Evolutionary conservation across 2,797 vertebrate species (phyloP).

Genomic region (Neostethus bicornis): DNA sequence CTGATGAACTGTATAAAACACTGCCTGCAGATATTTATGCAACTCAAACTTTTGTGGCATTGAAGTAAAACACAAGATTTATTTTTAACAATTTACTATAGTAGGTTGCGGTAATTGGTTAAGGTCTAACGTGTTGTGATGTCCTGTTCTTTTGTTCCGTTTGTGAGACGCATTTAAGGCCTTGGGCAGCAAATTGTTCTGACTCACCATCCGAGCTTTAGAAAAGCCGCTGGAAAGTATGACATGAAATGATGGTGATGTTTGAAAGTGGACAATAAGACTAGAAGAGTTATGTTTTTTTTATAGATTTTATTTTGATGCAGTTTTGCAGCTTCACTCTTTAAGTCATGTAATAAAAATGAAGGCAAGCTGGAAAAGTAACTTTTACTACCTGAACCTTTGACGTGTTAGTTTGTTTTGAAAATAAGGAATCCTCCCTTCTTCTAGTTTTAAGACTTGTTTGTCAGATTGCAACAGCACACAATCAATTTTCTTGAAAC

Average conservation of each 20-base stretch:
- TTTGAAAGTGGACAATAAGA: slow-evolving; percentile 1
- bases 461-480: slow-evolving; percentile 1
- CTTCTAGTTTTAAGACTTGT: slow-evolving; percentile 3
- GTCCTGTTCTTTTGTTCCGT: not conserved
- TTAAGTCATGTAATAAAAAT: slow-evolving; percentile 16
- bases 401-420: not conserved
- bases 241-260: slow-evolving; percentile 3
- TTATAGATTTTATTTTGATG: not conserved
- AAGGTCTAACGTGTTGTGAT: not conserved
- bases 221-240: not conserved
- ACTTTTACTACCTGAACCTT: not conserved
- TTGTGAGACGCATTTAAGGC: not conserved
- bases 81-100: not conserved
- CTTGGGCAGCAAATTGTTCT: not conserved
- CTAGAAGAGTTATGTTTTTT: slow-evolving; percentile 7
- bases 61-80: not conserved
- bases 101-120: not conserved
- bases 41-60: not conserved
- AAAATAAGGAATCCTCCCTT: slow-evolving; percentile 9
- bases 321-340: slow-evolving; percentile 5
- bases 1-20: not conserved
- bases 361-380: slow-evolving; percentile 15
- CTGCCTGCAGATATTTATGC: not conserved
- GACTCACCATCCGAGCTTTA: slow-evolving; percentile 6
- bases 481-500: slow-evolving; percentile 3